phyloP scores from a whole-genome alignment of 64 coral and sea anemone genomes.

The Montipora efflorescens region DNA sequence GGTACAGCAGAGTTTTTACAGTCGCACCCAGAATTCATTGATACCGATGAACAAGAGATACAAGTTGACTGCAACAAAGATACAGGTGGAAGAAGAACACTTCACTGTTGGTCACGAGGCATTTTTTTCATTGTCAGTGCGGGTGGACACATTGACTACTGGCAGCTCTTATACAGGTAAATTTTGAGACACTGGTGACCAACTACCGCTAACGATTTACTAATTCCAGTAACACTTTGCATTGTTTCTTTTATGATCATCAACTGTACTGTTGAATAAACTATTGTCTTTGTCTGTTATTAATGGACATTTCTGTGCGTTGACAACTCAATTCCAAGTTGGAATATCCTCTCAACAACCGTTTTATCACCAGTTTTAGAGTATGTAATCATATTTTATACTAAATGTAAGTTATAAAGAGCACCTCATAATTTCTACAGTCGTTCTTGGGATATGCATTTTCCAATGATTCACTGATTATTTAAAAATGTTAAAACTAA shows the following conservation, averaged over 20 bases:
- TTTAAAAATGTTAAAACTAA: neutral
- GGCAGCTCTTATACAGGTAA: constrained; percentile 33
- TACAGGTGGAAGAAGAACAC: constrained; percentile 30
- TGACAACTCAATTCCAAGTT: neutral
- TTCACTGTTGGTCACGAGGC: constrained; percentile 42
- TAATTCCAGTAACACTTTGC: too few species aligned
- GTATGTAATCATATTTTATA: too few species aligned
- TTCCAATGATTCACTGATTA: neutral
- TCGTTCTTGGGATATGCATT: neutral
- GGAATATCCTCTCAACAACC: too few species aligned
- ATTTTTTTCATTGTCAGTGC: constrained; percentile 43
- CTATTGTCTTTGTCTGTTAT: neutral
- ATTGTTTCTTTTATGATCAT: too few species aligned
- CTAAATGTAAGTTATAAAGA: too few species aligned
- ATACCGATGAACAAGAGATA: neutral
- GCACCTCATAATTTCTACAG: too few species aligned
- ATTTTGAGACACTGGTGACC: neutral
- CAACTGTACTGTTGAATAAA: too few species aligned
- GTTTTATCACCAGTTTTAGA: too few species aligned
- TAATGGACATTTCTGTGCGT: neutral
- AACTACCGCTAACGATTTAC: neutral
- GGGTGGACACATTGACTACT: constrained; percentile 47
- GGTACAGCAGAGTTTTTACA: too few species aligned
- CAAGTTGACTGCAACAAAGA: constrained; percentile 50
- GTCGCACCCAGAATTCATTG: neutral